A percentile compares a stretch with the other conserved stretches of the same genome.
Evolutionary conservation across 2,113 vertebrate genomes (phyloP).

Genomic region (Vireo altiloquus): DNA sequence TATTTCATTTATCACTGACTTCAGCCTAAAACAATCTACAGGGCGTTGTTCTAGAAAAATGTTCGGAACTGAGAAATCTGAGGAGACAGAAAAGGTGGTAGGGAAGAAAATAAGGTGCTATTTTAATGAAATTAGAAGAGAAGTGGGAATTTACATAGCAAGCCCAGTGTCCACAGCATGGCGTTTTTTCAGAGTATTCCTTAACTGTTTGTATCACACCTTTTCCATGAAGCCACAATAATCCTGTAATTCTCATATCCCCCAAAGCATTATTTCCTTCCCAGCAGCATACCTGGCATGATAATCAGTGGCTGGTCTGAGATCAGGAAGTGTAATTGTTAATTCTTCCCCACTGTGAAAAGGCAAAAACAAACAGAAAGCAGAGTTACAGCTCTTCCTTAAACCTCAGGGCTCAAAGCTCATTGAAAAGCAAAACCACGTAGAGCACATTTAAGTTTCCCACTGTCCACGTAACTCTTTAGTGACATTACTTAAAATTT

Average conservation of each 20-base stretch:
- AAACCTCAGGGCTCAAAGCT: background rate
- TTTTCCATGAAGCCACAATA: background rate
- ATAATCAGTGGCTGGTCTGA: slow-evolving; percentile 77
- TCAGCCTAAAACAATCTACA: background rate
- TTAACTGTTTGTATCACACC: background rate
- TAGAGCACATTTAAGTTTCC: slow-evolving; percentile 46
- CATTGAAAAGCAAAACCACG: slow-evolving; percentile 46
- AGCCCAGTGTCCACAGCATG: background rate
- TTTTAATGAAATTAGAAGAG: background rate
- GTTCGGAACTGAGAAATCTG: background rate
- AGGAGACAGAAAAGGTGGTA: background rate
- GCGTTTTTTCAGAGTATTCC: background rate
- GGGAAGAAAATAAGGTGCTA: background rate
- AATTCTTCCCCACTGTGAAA: slow-evolving; percentile 71
- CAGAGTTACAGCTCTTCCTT: background rate
- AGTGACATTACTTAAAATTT: slow-evolving; percentile 46
- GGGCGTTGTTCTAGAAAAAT: background rate
- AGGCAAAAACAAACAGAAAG: background rate
- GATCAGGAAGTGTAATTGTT: slow-evolving; percentile 72
- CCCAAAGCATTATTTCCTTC: background rate
- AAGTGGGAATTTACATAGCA: background rate
- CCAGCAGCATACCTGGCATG: slow-evolving; percentile 73
- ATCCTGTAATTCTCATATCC: background rate
- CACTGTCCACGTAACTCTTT: slow-evolving; percentile 33
- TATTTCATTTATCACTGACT: background rate